These are phyloP conservation scores for Melieria crassipennis DNA, from an alignment of 2,888 invertebrate genomes.

Conservation along the genomic window DNA sequence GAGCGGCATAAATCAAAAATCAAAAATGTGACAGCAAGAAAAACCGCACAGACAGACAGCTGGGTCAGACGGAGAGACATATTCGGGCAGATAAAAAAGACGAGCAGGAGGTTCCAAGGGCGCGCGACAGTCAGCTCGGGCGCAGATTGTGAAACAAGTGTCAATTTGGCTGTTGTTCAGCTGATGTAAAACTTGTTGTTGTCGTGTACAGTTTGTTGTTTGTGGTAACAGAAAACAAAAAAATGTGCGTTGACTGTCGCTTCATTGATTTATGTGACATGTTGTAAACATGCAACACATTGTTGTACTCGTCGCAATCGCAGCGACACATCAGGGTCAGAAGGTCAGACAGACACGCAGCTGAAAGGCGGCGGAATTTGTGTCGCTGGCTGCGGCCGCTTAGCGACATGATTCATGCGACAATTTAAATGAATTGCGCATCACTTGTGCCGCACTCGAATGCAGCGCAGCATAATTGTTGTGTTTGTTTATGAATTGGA, in stretches of 20 bases:
- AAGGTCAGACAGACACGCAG: not conserved
- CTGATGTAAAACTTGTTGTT: not conserved
- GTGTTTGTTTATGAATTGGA: not conserved
- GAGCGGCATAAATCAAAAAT: slow-evolving; percentile 29
- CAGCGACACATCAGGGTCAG: not conserved
- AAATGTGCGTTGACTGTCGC: not conserved
- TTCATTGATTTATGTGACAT: no score
- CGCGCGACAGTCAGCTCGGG: no score
- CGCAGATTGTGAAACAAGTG: not conserved
- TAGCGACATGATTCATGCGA: slow-evolving; percentile 3
- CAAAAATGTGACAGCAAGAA: slow-evolving; percentile 11
- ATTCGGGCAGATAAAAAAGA: not conserved
- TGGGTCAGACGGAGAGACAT: slow-evolving; percentile 1
- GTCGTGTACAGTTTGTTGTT: not conserved
- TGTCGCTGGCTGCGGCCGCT: not conserved
- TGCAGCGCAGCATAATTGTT: slow-evolving; percentile 15
- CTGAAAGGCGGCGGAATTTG: not conserved
- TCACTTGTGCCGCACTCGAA: not conserved
- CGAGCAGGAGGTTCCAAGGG: no score
- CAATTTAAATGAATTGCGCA: slow-evolving; percentile 27
- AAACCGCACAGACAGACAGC: slow-evolving; percentile 14
- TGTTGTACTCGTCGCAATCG: no score
- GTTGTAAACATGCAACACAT: no score
- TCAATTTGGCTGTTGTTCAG: not conserved
- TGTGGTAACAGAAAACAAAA: not conserved